Conservation (phyloP, 2,797 vertebrate species). For the Taeniopygia guttata region DNA sequence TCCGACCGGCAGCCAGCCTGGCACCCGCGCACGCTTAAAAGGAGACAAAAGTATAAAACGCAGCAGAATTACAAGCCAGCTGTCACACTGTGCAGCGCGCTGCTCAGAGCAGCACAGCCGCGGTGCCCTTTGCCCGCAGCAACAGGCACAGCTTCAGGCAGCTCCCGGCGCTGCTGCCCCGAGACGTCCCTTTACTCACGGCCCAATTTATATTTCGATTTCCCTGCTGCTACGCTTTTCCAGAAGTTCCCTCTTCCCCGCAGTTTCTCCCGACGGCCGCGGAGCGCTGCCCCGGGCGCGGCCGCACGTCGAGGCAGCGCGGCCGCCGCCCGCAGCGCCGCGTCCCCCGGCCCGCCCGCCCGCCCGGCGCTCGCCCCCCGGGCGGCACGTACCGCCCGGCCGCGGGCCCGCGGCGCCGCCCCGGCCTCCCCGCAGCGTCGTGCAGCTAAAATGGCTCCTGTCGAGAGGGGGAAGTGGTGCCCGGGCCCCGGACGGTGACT, state of each 20-base stretch:
- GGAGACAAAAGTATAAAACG: background rate
- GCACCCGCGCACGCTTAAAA: background rate
- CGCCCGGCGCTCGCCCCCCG: background rate
- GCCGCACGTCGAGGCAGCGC: background rate
- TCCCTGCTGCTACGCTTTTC: background rate
- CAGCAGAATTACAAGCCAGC: background rate
- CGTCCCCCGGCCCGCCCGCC: background rate
- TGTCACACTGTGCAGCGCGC: background rate
- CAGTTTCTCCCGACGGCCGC: background rate
- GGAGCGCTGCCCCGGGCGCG: background rate
- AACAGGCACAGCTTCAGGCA: background rate
- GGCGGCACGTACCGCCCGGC: slow-evolving; percentile 11
- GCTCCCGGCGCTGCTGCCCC: background rate
- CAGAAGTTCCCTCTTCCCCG: background rate
- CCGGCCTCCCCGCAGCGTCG: slow-evolving; percentile 58
- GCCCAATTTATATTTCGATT: background rate
- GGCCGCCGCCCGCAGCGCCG: background rate
- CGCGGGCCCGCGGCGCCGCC: slow-evolving; percentile 2
- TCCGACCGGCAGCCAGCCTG: background rate
- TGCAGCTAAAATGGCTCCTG: slow-evolving; percentile 81
- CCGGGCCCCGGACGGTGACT: slow-evolving; percentile 78
- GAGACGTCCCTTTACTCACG: background rate
- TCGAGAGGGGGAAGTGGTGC: slow-evolving; percentile 77
- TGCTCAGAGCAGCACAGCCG: background rate
- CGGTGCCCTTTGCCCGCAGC: background rate